phyloP scores from a whole-genome alignment of 1,140 invertebrate genomes.

The Sycobia sp. region DNA sequence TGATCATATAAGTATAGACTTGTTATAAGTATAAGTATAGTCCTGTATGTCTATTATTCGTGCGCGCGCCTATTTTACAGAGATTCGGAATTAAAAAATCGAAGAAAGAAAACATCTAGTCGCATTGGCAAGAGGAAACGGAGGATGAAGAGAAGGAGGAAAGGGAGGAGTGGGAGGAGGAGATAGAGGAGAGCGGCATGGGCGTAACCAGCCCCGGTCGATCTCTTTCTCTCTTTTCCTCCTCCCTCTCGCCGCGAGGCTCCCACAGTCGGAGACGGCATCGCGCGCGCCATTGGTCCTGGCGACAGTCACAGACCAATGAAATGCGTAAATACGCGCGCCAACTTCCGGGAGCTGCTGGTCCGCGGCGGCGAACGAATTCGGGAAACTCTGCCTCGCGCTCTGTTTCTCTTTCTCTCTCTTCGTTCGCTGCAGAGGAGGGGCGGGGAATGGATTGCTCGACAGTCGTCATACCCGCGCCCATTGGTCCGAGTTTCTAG shows the following conservation, averaged over 20 bases:
- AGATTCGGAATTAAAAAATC: too few species aligned
- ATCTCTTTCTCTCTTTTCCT: conserved; percentile 1
- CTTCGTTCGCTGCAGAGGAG: background rate
- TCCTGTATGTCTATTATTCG: too few species aligned
- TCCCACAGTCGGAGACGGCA: conserved; percentile 47
- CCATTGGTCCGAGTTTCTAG: conserved; percentile 31
- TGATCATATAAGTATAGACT: too few species aligned
- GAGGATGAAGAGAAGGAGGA: background rate
- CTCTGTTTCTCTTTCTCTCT: conserved; percentile 29
- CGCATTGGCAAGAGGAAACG: too few species aligned
- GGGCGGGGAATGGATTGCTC: conserved; percentile 14
- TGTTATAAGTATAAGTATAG: too few species aligned
- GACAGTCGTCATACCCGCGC: conserved; percentile 6
- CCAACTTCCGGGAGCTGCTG: conserved; percentile 13
- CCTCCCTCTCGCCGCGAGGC: conserved; percentile 30
- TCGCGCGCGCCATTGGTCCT: conserved; percentile 52
- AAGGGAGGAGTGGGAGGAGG: background rate
- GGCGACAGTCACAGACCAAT: conserved; percentile 54
- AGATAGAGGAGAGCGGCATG: conserved; percentile 20
- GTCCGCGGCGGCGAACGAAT: conserved; percentile 41
- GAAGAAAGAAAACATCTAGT: too few species aligned
- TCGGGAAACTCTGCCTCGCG: conserved; percentile 43
- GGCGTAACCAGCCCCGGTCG: conserved; percentile 50
- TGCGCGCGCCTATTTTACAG: too few species aligned
- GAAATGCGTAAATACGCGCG: conserved; percentile 52